Base-by-base conservation (phyloP, 2,888 invertebrate species). In the Mythimna impura region DNA sequence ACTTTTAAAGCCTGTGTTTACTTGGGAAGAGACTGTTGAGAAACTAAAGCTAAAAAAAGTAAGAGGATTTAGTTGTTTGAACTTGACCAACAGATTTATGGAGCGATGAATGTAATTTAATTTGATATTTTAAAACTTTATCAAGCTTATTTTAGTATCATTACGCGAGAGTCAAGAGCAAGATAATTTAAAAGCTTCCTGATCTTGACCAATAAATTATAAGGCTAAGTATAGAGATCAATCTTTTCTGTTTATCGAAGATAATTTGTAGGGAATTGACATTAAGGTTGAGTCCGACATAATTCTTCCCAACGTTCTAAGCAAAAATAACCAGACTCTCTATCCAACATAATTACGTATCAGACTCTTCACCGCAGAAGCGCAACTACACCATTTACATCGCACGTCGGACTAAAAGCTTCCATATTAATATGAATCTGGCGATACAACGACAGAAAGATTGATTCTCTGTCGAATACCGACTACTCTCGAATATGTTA, bases 331-430 rank as follows among this genome's bases (percentile, higher is more conserved):
- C 34, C 9, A 22, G 17, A 58, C 0, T 8, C 25, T 60, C 8
- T 62, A n/a, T 12, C 54, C 22, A 9, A 43, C 8, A 54, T 62
- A 63, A 67, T 64, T 50, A 67, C 30, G 50, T 52, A 52, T 54
- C 22, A 50, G n/a, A 81, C 8, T 60, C 47, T 36, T 64, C n/a
- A 22, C 3, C 30, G 6, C 20, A 54, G 10, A 76, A 61, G 62
- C 64, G 36, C 40, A n/a, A 14, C 25, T 68, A 40, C 25, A 20
- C 74, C 67, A 83, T 66, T 80, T 55, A 60, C 55, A 66, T 68
- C 66, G 3, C 80, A 68, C 66, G 47, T 66, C 67, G 17, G 6
- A 58, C 83, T 80, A 80, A 80, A 83, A 83, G 80, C 81, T 73
- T 66, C 54, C 14, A 80, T 69, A 80, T 66, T 66, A 65, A 65